phyloP scores from a whole-genome alignment of 2,113 vertebrate species.

The Aythya baeri region DNA sequence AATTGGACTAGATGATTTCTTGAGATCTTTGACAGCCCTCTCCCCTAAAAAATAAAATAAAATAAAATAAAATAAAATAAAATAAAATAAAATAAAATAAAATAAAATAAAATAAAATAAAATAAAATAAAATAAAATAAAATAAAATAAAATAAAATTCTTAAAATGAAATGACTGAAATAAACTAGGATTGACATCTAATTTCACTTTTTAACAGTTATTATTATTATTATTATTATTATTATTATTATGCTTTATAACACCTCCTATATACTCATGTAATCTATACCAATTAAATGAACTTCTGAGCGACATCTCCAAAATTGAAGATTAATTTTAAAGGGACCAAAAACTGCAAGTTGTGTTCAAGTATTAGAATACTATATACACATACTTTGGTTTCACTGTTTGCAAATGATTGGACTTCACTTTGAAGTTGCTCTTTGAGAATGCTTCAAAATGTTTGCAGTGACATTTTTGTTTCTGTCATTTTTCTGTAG shows the following conservation, averaged over 20 bases:
- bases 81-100: too few species aligned
- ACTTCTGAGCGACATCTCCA: background rate
- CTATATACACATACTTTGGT: background rate
- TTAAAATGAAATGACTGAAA: background rate
- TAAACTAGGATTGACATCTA: background rate
- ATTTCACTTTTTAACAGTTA: background rate
- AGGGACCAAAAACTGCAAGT: accelerated
- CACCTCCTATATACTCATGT: background rate
- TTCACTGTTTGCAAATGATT: background rate
- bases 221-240: too few species aligned
- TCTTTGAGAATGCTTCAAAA: background rate
- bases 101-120: too few species aligned
- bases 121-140: too few species aligned
- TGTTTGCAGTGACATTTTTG: background rate
- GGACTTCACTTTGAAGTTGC: background rate
- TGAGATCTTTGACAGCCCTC: background rate
- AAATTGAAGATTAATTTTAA: background rate
- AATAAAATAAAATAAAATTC: accelerated
- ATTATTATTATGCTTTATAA: background rate
- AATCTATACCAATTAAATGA: background rate
- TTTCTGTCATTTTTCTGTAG: background rate
- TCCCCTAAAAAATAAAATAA: background rate
- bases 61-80: background rate
- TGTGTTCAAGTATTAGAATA: background rate
- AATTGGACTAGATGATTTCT: background rate